Base-by-base conservation (phyloP, 2,888 invertebrate species). In the Sphaerophoria rueppellii region DNA sequence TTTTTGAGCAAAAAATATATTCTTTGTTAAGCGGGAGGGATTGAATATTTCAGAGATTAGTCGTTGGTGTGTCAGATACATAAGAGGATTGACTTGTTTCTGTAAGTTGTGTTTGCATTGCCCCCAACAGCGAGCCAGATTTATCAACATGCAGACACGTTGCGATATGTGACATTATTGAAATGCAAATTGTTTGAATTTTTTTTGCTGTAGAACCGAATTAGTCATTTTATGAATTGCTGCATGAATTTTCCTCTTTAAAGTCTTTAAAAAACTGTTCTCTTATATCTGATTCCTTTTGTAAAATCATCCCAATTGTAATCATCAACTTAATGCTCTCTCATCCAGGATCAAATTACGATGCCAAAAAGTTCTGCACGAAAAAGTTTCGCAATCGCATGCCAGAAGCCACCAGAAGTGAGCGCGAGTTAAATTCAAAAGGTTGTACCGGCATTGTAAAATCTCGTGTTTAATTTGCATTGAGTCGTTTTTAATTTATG, bases 401-500 rank as follows among this genome's bases (percentile, higher is more conserved):
- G 24, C 24, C 24, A 24, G 5, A n/a, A 6, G 43, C 11, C 50
- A 16, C 4, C 24, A 24, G 24, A 24, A 24, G 46, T 12, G 12
- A 24, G 24, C 24, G 24, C 24, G 48, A 46, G 48, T 50, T 50
- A 50, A 65, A 65, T 54, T 67, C 67, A 67, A 58, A 58, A 60
- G 73, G 60, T 60, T 78, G 72, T 72, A 12, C 11, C 4, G 32
- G 24, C 35, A 54, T 67, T 67, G 73, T 79, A 60, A 79, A 67
- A 73, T 69, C 73, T 54, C 54, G 72, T 54, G 72, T 72, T 61
- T 72, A 82, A 77, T 73, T 82, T 61, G 69, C 79, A 82, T 76
- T 70, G 63, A 82, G 73, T 73, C 63, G 65, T 58, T 71, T 75
- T 83, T 72, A 83, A 83, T 83, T 83, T 79, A 52, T 75, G 54